phyloP scores from a whole-genome alignment of 1,140 invertebrate species.

The Ectropis grisescens region DNA sequence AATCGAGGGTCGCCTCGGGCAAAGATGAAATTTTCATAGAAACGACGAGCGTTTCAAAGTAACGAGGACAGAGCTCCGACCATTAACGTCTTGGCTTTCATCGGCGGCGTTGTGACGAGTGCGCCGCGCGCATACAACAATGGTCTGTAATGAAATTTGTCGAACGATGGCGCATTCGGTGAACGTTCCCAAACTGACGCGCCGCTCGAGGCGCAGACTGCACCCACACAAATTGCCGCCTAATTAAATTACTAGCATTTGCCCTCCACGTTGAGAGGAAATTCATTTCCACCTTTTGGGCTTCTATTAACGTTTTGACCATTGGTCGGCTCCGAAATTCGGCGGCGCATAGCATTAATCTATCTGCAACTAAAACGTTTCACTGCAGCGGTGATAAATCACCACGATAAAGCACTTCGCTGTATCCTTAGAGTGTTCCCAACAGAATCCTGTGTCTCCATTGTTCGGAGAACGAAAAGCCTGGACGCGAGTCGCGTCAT shows the following conservation, averaged over 20 bases:
- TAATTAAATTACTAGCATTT: slow-evolving; percentile 44
- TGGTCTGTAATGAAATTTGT: slow-evolving; percentile 46
- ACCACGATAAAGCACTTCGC: too few species aligned
- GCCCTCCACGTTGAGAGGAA: slow-evolving; percentile 13
- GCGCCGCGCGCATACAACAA: slow-evolving; percentile 23
- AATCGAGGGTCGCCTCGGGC: too few species aligned
- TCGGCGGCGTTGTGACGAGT: neutral
- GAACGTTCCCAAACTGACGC: slow-evolving; percentile 35
- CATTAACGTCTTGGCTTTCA: slow-evolving; percentile 5
- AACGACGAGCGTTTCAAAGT: too few species aligned
- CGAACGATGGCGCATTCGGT: slow-evolving; percentile 30
- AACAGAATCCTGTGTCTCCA: slow-evolving; percentile 4
- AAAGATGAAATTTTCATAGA: too few species aligned
- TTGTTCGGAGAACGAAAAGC: slow-evolving; percentile 10
- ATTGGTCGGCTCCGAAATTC: too few species aligned
- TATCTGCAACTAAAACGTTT: too few species aligned
- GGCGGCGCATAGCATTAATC: too few species aligned
- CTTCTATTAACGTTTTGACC: too few species aligned
- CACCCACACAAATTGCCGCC: slow-evolving; percentile 50
- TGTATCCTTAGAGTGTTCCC: too few species aligned
- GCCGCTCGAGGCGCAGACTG: slow-evolving; percentile 39
- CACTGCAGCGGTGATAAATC: too few species aligned
- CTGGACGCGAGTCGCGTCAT: neutral
- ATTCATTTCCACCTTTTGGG: slow-evolving; percentile 20
- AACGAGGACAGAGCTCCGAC: neutral